Conservation (phyloP, 1,140 invertebrate species). For the Tetranychus cinnabarinus region DNA sequence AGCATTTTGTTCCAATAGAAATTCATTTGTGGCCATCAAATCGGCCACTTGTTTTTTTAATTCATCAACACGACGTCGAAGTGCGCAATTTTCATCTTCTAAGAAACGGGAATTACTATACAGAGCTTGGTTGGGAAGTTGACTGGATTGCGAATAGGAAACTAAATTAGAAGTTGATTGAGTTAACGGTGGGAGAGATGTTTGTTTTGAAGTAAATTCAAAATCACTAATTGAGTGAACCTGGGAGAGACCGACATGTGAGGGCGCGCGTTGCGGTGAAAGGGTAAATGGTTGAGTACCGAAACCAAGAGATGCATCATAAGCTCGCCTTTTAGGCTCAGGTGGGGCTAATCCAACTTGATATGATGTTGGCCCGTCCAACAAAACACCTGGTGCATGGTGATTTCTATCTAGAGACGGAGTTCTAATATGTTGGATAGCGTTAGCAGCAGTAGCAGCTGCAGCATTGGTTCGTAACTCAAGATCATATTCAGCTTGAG, state of each 20-base stretch:
- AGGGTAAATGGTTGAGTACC: background rate
- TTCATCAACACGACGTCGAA: conserved; percentile 44
- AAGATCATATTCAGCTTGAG: conserved; percentile 9
- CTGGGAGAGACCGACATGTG: background rate
- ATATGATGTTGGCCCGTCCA: background rate
- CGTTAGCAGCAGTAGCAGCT: background rate
- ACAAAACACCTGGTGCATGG: background rate
- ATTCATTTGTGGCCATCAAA: conserved; percentile 52
- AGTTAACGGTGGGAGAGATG: too few relatives aligned
- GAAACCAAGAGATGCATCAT: background rate
- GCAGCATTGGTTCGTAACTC: background rate
- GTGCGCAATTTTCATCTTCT: conserved; percentile 44
- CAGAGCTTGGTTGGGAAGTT: background rate
- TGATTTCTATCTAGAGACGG: background rate
- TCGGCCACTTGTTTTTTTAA: conserved; percentile 43
- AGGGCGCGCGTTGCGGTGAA: too few relatives aligned
- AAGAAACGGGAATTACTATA: conserved; percentile 18
- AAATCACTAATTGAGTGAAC: background rate
- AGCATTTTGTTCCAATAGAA: conserved; percentile 53
- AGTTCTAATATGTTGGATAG: background rate
- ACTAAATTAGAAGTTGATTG: too few relatives aligned
- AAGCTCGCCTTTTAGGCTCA: conserved; percentile 13
- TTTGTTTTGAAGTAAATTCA: background rate
- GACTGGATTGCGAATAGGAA: too few relatives aligned
- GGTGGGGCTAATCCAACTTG: background rate